Conservation (phyloP, 2,797 vertebrate species). For the Gobionotothen gibberifrons region DNA sequence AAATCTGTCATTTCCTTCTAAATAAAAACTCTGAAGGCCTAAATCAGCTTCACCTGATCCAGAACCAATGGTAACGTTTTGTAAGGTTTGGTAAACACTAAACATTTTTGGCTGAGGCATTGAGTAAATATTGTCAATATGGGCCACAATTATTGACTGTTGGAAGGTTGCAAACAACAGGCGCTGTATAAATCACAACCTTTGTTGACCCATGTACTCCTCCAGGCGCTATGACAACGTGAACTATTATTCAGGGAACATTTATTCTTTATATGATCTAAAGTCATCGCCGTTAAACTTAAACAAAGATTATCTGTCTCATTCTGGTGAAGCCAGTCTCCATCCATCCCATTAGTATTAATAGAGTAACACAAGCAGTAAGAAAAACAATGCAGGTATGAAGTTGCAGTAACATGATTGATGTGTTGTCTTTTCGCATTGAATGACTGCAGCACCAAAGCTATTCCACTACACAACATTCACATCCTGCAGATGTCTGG, state of each 20-base stretch:
- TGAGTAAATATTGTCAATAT: not conserved
- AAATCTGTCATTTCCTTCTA: not conserved
- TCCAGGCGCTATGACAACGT: not conserved
- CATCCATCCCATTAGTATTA: not conserved
- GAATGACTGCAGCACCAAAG: too few species aligned
- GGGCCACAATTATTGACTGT: too few species aligned
- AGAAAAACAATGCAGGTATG: not conserved
- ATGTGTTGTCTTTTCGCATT: too few species aligned
- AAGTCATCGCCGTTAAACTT: not conserved
- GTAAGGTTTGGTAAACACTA: not conserved
- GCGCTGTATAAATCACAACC: not conserved
- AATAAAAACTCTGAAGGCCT: not conserved
- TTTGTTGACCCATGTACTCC: not conserved
- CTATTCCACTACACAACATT: too few species aligned
- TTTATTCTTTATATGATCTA: not conserved
- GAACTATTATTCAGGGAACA: not conserved
- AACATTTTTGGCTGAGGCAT: not conserved
- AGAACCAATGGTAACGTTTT: not conserved
- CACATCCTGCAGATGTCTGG: too few species aligned
- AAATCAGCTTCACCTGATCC: not conserved
- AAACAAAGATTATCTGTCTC: not conserved
- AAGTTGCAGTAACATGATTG: too few species aligned
- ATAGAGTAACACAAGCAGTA: not conserved
- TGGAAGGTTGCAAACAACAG: too few species aligned
- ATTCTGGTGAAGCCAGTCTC: too few species aligned